These are phyloP conservation scores for Himalopsyche anomala DNA, from an alignment of 2,888 invertebrate species.

Conservation along the genomic window DNA sequence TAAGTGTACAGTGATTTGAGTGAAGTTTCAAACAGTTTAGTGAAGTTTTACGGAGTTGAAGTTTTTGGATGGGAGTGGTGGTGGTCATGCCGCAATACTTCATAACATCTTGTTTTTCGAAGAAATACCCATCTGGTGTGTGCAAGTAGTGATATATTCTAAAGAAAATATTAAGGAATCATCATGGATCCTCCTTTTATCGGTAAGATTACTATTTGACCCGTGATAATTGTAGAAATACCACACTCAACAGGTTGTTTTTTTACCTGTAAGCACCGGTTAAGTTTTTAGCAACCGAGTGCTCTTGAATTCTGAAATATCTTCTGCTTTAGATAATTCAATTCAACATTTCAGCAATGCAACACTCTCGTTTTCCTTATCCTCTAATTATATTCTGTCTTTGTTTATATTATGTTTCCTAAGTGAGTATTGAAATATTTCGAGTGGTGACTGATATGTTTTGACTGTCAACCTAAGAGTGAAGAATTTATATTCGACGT, in stretches of 20 bases:
- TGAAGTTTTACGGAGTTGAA: constrained; percentile 53
- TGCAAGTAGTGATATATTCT: constrained; percentile 22
- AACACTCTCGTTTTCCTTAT: no score
- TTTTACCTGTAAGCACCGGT: constrained; percentile 38
- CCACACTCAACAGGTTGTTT: constrained; percentile 57
- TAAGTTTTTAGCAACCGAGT: not conserved
- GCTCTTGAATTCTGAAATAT: not conserved
- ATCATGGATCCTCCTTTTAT: constrained; percentile 58
- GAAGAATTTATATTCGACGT: not conserved
- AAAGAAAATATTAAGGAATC: constrained; percentile 5
- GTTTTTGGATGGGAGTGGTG: constrained; percentile 60
- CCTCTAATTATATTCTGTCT: not conserved
- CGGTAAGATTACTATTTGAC: constrained; percentile 46
- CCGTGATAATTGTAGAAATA: constrained; percentile 3
- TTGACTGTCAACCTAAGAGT: not conserved
- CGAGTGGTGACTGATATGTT: not conserved
- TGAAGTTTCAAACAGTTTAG: constrained; percentile 52
- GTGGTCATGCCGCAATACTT: constrained; percentile 59
- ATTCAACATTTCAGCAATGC: no score
- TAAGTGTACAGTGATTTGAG: constrained; percentile 28
- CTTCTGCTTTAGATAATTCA: not conserved
- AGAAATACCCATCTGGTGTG: constrained; percentile 46
- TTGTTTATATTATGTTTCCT: not conserved
- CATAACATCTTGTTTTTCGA: constrained; percentile 53
- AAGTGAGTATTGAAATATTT: not conserved